Conservation (phyloP, 2,113 vertebrate species). For the Thryonomys swinderianus region DNA sequence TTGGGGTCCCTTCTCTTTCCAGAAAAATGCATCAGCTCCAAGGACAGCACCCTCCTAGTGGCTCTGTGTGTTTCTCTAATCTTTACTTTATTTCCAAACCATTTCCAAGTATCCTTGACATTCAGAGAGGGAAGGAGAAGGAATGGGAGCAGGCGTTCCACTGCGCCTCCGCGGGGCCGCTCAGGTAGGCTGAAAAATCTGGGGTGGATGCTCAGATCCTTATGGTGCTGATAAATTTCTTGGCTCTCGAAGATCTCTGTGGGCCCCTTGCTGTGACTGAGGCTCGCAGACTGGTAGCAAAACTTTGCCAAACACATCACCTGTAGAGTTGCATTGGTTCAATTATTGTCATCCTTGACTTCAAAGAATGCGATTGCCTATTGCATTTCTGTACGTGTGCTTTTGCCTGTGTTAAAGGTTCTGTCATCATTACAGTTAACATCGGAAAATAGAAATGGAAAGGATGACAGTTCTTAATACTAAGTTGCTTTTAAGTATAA, state of each 20-base stretch:
- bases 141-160: neutral
- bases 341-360: neutral
- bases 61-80: neutral
- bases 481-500: neutral
- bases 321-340: neutral
- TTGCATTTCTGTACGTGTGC: neutral
- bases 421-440: neutral
- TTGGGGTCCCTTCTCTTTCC: neutral
- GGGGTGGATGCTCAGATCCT: neutral
- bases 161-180: neutral
- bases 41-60: neutral
- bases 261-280: neutral
- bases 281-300: neutral
- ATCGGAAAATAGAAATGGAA: neutral
- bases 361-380: neutral
- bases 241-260: neutral
- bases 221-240: neutral
- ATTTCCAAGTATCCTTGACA: neutral
- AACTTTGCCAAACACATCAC: neutral
- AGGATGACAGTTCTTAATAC: neutral
- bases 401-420: neutral
- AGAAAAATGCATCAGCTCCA: neutral
- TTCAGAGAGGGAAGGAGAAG: neutral
- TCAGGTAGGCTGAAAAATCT: neutral
- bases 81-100: conserved; percentile 34